Evolutionary conservation across 2,113 vertebrate species (phyloP).

Genomic region (Neofelis nebulosa): DNA sequence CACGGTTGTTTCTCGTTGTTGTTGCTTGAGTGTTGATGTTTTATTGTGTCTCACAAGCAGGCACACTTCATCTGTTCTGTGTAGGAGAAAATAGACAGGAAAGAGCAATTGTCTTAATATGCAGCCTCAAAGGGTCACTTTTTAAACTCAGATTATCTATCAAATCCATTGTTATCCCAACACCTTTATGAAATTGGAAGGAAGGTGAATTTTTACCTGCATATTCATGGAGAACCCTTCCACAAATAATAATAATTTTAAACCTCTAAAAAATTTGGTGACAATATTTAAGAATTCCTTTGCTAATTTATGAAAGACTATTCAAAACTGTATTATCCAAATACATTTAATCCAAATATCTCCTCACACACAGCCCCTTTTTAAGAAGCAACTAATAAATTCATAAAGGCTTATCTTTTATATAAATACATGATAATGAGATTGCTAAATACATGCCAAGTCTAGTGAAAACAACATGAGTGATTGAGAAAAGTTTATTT

Average conservation of each 20-base stretch:
- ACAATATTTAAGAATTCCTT: background rate
- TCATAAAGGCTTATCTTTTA: constrained; percentile 36
- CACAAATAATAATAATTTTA: background rate
- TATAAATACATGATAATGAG: constrained; percentile 52
- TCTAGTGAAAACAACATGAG: constrained; percentile 75
- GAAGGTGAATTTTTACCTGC: background rate
- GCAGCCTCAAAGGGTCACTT: background rate
- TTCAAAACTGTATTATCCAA: background rate
- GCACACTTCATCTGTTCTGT: background rate
- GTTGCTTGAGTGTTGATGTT: background rate
- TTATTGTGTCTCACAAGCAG: background rate
- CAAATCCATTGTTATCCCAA: background rate
- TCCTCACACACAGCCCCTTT: background rate
- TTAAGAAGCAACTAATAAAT: constrained; percentile 44
- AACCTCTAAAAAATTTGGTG: background rate
- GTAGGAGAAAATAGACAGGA: background rate
- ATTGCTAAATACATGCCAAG: constrained; percentile 59
- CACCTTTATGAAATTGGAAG: background rate
- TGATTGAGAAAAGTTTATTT: constrained; percentile 77
- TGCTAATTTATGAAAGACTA: constrained; percentile 35
- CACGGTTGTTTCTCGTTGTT: background rate
- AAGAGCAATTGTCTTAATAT: background rate
- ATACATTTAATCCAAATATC: background rate
- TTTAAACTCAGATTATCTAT: background rate
- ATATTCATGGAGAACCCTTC: background rate